Percentiles rank a stretch among this genome's conserved stretches.
Evolutionary conservation across 2,797 vertebrate genomes (phyloP).

Genomic region (Alfaro cultratus): DNA sequence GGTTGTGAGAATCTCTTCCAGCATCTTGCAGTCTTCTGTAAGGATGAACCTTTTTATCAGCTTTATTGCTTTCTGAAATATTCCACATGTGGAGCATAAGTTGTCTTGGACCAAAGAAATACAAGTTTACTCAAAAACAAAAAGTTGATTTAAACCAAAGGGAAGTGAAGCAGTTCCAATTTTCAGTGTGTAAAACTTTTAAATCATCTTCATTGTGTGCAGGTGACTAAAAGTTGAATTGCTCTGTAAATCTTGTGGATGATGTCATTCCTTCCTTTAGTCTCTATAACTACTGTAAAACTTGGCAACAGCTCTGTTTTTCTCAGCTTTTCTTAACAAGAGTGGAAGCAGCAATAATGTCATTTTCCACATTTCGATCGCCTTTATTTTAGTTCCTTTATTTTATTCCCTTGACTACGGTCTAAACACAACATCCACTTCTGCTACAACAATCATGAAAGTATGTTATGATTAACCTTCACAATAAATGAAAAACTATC

Average conservation of each 20-base stretch:
- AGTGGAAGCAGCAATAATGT: constrained; percentile 42
- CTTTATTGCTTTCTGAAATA: background rate
- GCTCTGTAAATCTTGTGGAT: background rate
- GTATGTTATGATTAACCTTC: constrained; percentile 20
- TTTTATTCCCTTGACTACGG: constrained; percentile 37
- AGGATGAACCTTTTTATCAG: background rate
- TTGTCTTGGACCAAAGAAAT: background rate
- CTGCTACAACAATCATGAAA: constrained; percentile 27
- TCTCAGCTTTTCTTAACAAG: constrained; percentile 31
- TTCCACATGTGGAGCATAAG: background rate
- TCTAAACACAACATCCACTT: constrained; percentile 58
- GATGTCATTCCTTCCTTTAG: constrained; percentile 35
- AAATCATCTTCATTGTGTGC: background rate
- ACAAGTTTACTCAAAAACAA: background rate
- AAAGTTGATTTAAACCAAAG: background rate
- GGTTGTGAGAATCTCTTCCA: background rate
- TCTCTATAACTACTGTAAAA: constrained; percentile 41
- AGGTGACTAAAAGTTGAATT: background rate
- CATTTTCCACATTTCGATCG: constrained; percentile 61
- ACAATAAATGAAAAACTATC: background rate
- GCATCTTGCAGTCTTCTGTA: background rate
- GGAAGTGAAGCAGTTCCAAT: background rate
- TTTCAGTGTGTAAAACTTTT: background rate
- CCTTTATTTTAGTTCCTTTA: constrained; percentile 34
- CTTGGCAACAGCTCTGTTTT: constrained; percentile 41